Evolutionary conservation across 2,113 vertebrate genomes (phyloP), one percentile per base, ranked within the genome.

Genomic region (Lamprologus speciosus): DNA sequence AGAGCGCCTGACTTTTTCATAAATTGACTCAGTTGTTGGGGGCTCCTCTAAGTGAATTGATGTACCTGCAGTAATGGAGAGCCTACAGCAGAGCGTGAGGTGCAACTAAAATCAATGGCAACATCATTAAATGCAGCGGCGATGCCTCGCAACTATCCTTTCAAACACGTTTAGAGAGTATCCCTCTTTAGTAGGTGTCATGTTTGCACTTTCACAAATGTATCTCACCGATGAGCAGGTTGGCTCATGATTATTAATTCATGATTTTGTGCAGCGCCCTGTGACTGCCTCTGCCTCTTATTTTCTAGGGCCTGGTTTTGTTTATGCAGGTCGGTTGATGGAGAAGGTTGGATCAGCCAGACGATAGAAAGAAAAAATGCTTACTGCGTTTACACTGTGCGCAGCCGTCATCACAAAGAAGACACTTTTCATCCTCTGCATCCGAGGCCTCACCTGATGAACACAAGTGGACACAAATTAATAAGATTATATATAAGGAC

Each of bases 361-460:
- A 54, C 6, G 6, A 50, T 7, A 28, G 16, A 23, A 45, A 78
- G 23, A 28, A 10, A 70, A 37, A 82, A 23, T 84, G 96, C 97
- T 95, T 95, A 99, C 98, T 96, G 13, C 28, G 50, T 82, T 92
- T 82, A 90, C 98, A 99, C 6, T 93, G 95, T 86, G 95, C 93
- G 80, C 98, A 99, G 80, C 98, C 98, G 8, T 97, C 96, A 83
- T 97, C 96, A 94, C 98, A 99, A 23, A 94, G 88, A 54, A 97
- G 8, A 16, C 98, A 99, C 17, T 93, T 95, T 55, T 96, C 96
- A 11, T 94, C 90, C 45, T 96, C 94, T 55, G 89, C 87, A 50
- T 97, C 95, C 83, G 96, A 93, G 54, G 96, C 92, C 93, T 97
- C 94, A 94, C 96, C 98, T 98, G 85, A 82, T 82, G 21, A 85